Base-by-base conservation (phyloP, 1,140 invertebrate genomes). In the Phymorhynchus buccinoides region DNA sequence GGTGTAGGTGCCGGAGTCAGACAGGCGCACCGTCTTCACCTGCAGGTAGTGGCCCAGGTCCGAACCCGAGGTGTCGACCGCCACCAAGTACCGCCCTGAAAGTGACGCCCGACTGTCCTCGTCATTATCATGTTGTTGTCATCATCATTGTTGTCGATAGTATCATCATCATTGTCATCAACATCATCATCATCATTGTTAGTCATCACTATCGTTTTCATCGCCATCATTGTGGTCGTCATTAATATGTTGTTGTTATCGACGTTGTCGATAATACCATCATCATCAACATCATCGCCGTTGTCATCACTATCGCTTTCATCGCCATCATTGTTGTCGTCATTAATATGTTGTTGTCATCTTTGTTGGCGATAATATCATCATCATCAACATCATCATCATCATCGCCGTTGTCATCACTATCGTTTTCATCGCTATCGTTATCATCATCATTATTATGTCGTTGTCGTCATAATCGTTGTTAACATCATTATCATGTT, bases 1-100 rank as follows among this genome's bases (percentile, higher is more conserved):
- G 52, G 44, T 30, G 81, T 83, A 83, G n/a, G 16, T n/a, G 3
- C 30, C 48, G 41, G n/a, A 32, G 66, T 83, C 81, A 14, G 35
- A 2, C 66, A 71, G 62, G 4, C 27, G 4, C 3, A 73, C n/a
- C 22, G 71, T 73, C 37, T 44, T 71, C 2, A 83, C 44, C 27
- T 30, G 2, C 30, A 83, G 62, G 41, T 68, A 71, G 62, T 83
- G 37, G 0, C 41, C 44, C 77, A 16, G 30, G 27, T 79, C 4
- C 1, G 4, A 27, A 9, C 30, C 27, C 27, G 7, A 32, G 22
- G 41, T 35, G 14, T 35, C 41, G 27, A 12, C 6, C 0, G 27
- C 41, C n/a, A 18, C 3, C 2, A n/a, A 12, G 42, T 16, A 79
- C 42, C 12, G 14, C 30, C n/a, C 32, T 35, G 32, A 6, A 73